phyloP scores from a whole-genome alignment of 2,797 vertebrate genomes.

The Pteronotus mesoamericanus region DNA sequence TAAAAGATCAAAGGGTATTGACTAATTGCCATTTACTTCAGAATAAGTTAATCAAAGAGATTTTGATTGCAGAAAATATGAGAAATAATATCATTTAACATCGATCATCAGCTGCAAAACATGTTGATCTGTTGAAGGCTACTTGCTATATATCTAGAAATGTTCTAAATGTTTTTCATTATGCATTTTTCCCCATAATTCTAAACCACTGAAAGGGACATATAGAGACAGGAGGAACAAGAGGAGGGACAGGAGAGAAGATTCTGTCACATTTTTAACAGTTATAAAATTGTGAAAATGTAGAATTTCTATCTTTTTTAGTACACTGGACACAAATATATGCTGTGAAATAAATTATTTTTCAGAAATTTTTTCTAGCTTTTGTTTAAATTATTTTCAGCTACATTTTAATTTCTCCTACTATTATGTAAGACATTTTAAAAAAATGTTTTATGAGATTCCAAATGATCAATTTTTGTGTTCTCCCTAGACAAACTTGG shows the following conservation, averaged over 20 bases:
- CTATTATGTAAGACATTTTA: neutral
- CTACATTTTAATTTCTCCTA: neutral
- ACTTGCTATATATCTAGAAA: neutral
- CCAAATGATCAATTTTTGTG: neutral
- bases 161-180: neutral
- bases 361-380: neutral
- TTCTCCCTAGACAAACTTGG: neutral
- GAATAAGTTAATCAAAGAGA: neutral
- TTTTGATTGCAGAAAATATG: constrained; percentile 8
- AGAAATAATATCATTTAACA: constrained; percentile 18
- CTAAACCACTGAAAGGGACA: neutral
- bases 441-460: neutral
- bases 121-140: neutral
- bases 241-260: neutral
- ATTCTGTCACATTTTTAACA: neutral
- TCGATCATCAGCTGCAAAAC: neutral
- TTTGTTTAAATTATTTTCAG: constrained; percentile 15
- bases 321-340: neutral
- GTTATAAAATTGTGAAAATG: neutral
- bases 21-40: constrained; percentile 46
- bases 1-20: constrained; percentile 1
- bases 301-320: constrained; percentile 1
- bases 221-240: neutral
- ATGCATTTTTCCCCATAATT: neutral
- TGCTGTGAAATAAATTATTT: neutral